phyloP scores from a whole-genome alignment of 2,797 vertebrate species.

The Xenops minutus region DNA sequence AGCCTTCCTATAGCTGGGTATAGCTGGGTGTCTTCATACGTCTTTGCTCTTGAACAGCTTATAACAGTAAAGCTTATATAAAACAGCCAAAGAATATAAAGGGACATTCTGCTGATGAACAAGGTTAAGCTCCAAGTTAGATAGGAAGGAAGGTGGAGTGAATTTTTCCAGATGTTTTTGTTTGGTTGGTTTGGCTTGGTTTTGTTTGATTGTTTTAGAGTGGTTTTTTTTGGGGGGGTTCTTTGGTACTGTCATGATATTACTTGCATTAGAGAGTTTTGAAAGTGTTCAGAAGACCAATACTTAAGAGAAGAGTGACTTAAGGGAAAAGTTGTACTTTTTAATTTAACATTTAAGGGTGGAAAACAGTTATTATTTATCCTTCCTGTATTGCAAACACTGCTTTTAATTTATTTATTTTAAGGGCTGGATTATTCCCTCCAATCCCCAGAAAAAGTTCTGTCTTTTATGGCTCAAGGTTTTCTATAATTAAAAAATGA shows the following conservation, averaged over 20 bases:
- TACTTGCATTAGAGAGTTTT: background rate
- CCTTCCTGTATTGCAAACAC: background rate
- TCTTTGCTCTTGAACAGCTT: background rate
- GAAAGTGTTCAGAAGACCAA: background rate
- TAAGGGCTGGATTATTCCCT: background rate
- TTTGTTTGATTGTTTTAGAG: background rate
- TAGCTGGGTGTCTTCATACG: background rate
- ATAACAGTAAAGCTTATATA: background rate
- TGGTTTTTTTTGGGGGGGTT: no score
- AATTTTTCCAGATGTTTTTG: background rate
- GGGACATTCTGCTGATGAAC: background rate
- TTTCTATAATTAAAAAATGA: background rate
- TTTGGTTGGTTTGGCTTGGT: no score
- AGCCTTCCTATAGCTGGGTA: background rate
- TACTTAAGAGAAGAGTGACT: background rate
- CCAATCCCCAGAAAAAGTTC: background rate
- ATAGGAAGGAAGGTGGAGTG: background rate
- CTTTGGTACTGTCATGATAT: background rate
- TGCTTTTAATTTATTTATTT: background rate
- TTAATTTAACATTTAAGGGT: background rate
- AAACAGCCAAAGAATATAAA: background rate
- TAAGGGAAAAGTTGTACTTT: fast-evolving
- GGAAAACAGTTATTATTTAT: background rate
- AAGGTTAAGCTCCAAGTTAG: background rate
- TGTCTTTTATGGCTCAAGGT: background rate